Evolutionary conservation across 2,888 invertebrate genomes (phyloP).

Genomic region (Zelleria hepariella): DNA sequence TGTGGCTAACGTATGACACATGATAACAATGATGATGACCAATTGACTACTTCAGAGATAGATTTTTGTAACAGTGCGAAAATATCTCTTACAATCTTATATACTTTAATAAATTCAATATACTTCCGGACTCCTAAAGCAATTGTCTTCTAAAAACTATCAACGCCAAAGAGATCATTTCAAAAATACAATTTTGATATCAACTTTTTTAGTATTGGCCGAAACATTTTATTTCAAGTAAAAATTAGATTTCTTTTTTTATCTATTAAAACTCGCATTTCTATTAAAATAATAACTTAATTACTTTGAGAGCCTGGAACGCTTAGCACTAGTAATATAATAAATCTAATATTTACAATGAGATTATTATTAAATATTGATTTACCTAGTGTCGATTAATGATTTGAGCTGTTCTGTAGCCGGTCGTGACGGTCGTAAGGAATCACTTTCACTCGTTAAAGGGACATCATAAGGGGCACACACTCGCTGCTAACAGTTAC

Average conservation of each 20-base stretch:
- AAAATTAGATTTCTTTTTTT: slow-evolving; percentile 43
- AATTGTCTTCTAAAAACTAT: slow-evolving; percentile 60
- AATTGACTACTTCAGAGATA: slow-evolving; percentile 46
- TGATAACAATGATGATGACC: slow-evolving; percentile 30
- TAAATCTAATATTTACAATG: slow-evolving; percentile 66
- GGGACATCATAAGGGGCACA: background rate
- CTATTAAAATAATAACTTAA: slow-evolving; percentile 59
- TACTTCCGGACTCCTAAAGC: slow-evolving; percentile 70
- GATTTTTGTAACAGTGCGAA: slow-evolving; percentile 62
- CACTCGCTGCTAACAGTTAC: background rate
- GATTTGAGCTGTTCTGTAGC: slow-evolving; percentile 59
- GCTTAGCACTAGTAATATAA: slow-evolving; percentile 51
- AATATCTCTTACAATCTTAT: slow-evolving; percentile 64
- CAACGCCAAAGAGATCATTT: slow-evolving; percentile 69
- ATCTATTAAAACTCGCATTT: slow-evolving; percentile 38
- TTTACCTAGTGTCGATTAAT: slow-evolving; percentile 66
- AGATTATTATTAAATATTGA: slow-evolving; percentile 62
- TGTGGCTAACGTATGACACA: slow-evolving; percentile 23
- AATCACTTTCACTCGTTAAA: background rate
- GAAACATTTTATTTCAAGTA: slow-evolving; percentile 46
- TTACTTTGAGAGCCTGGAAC: slow-evolving; percentile 72
- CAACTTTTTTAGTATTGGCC: slow-evolving; percentile 61
- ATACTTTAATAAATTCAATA: slow-evolving; percentile 65
- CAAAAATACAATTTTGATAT: slow-evolving; percentile 70
- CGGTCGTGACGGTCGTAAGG: slow-evolving; percentile 14